These are phyloP conservation scores for Circaetus gallicus DNA, from an alignment of 2,113 vertebrate species.

Conservation along the genomic window DNA sequence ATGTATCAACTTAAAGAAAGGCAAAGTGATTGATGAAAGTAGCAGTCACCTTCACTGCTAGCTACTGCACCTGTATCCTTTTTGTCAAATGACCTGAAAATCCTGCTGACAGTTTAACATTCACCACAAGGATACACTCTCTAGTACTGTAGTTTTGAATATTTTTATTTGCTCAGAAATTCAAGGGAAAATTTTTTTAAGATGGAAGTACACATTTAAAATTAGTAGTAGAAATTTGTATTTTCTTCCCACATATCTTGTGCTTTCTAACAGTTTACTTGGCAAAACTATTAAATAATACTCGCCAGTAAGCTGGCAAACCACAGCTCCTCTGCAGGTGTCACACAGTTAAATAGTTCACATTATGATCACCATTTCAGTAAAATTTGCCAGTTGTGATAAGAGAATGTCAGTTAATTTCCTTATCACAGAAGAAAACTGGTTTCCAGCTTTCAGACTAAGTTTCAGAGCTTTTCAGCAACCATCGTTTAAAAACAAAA, in stretches of 20 bases:
- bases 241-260: neutral
- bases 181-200: neutral
- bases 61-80: conserved; percentile 94
- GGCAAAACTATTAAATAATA: neutral
- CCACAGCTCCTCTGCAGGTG: neutral
- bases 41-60: conserved; percentile 97
- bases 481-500: neutral
- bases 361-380: neutral
- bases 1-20: conserved; percentile 99
- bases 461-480: neutral
- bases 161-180: conserved; percentile 74
- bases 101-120: conserved; percentile 98
- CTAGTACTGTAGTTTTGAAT: conserved; percentile 65
- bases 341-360: neutral
- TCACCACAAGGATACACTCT: conserved; percentile 77
- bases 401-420: neutral
- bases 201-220: neutral
- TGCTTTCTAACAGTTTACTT: neutral
- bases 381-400: neutral
- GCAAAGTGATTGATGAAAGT: conserved; percentile 97
- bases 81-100: conserved; percentile 98
- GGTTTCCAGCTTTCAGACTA: neutral
- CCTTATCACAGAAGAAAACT: neutral
- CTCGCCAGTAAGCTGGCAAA: neutral
- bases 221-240: neutral